Conservation (phyloP, 2,888 invertebrate species). For the Lypha dubia region DNA sequence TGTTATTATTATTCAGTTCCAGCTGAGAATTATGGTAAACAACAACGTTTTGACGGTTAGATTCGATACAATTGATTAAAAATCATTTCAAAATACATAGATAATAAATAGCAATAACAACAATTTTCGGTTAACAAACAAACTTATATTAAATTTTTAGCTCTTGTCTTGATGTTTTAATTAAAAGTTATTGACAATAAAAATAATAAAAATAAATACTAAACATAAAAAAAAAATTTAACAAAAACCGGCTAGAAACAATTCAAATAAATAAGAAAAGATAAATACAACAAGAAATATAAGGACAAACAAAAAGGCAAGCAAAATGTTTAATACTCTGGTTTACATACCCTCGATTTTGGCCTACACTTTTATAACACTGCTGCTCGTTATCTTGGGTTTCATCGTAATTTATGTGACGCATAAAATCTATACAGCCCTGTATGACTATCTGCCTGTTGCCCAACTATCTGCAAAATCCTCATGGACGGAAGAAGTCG, state of each 20-base stretch:
- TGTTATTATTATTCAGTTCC: constrained; percentile 46
- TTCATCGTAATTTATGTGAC: constrained; percentile 81
- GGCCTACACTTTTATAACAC: constrained; percentile 80
- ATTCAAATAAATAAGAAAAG: not conserved
- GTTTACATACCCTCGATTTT: constrained; percentile 81
- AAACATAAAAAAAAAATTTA: not conserved
- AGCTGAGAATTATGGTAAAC: constrained; percentile 36
- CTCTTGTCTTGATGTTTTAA: constrained; percentile 69
- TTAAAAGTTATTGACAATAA: constrained; percentile 56
- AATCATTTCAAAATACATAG: constrained; percentile 10
- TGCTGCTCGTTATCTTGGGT: constrained; percentile 80
- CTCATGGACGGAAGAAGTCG: constrained; percentile 12
- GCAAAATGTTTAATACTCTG: constrained; percentile 79
- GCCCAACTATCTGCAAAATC: constrained; percentile 60
- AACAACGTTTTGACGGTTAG: constrained; percentile 36
- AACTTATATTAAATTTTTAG: not conserved
- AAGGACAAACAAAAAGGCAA: constrained; percentile 19
- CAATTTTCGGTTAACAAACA: constrained; percentile 29
- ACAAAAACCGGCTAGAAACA: constrained; percentile 35
- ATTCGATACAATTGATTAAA: constrained; percentile 18
- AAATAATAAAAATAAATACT: not conserved
- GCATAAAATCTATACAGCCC: constrained; percentile 80
- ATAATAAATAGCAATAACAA: constrained; percentile 25
- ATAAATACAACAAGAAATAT: constrained; percentile 4
- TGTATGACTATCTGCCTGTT: constrained; percentile 80